A percentile compares a stretch with the other conserved stretches of the same genome.
phyloP scores from a whole-genome alignment of 1,140 invertebrate species.

The Acromyrmex heyeri region DNA sequence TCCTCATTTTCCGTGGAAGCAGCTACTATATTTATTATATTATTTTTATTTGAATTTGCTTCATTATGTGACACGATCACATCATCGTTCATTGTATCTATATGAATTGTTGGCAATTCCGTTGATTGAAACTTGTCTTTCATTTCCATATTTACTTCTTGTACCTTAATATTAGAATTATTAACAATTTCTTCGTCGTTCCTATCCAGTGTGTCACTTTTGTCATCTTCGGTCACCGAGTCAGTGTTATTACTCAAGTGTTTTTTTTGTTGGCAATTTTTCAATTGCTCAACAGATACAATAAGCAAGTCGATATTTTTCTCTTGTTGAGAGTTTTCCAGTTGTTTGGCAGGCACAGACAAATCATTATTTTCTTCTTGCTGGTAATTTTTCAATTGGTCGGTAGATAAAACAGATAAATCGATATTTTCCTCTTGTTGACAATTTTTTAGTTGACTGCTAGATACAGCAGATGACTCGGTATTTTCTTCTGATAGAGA shows the following conservation, averaged over 20 bases:
- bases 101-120: background rate
- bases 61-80: background rate
- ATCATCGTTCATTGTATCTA: background rate
- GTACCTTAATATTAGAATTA: background rate
- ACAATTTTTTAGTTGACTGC: too few relatives aligned
- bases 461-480: too few relatives aligned
- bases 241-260: background rate
- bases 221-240: background rate
- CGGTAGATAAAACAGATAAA: too few relatives aligned
- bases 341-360: too few relatives aligned
- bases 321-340: too few relatives aligned
- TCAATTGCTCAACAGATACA: background rate
- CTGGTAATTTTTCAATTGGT: too few relatives aligned
- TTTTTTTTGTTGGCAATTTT: constrained; percentile 1
- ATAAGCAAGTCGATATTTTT: constrained; percentile 64
- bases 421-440: too few relatives aligned
- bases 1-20: constrained; percentile 23
- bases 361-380: too few relatives aligned
- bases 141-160: background rate
- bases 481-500: background rate
- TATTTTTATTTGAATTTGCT: background rate
- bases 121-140: background rate
- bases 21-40: background rate
- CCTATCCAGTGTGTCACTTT: background rate
- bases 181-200: constrained; percentile 2